A percentile compares a stretch with the other conserved stretches of the same genome.
phyloP scores from a whole-genome alignment of 2,797 vertebrate genomes.

The Dipus sagitta region DNA sequence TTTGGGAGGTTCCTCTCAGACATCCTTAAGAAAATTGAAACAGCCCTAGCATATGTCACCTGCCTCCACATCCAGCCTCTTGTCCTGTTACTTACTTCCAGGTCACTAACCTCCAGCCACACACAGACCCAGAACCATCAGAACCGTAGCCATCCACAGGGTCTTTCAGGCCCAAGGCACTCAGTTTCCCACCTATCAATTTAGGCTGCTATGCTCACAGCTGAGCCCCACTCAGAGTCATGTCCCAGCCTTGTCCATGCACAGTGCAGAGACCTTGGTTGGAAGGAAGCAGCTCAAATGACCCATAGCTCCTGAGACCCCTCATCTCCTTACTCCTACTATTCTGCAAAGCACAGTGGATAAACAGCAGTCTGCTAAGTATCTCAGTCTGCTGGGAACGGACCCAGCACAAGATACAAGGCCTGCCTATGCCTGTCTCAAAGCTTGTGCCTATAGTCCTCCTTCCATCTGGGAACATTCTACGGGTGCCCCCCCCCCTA shows the following conservation, averaged over 20 bases:
- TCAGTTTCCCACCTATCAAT: background rate
- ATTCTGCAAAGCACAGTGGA: background rate
- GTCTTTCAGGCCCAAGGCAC: background rate
- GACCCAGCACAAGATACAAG: background rate
- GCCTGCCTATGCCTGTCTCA: background rate
- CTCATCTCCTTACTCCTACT: background rate
- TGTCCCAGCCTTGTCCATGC: too few relatives aligned
- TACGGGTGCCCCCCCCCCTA: background rate
- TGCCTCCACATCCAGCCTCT: background rate
- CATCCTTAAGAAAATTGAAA: background rate
- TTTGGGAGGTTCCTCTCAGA: background rate
- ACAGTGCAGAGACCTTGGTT: fast-evolving
- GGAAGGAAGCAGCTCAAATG: background rate
- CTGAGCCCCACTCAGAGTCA: background rate
- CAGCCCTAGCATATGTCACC: background rate
- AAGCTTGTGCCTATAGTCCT: background rate
- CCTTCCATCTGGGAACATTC: background rate
- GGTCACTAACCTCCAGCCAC: background rate
- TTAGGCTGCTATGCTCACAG: background rate
- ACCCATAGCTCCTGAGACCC: background rate
- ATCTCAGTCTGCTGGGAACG: background rate
- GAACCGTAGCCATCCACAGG: background rate
- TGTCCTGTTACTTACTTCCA: background rate
- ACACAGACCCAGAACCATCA: background rate
- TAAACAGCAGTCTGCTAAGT: background rate